Base-by-base conservation (phyloP, 1,140 invertebrate species). In the Contarinia nasturtii region DNA sequence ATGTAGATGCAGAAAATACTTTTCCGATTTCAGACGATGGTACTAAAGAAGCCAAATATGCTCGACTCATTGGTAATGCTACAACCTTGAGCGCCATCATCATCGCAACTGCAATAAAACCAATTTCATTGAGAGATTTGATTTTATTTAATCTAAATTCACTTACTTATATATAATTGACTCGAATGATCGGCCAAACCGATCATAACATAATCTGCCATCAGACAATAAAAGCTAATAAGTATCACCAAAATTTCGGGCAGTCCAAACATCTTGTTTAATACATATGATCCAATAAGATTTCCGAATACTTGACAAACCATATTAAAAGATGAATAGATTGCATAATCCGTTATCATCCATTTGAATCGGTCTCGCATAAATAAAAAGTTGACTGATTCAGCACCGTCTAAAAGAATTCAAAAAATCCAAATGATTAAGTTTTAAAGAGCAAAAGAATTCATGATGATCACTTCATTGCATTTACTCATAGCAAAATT, bases 91-190 rank as follows among this genome's bases (percentile, higher is more conserved):
- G 71, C 17, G 71, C 53, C 37, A 71, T 68, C 47, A 79, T 43
- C 8, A 55, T 49, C 8, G 64, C 56, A 51, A 67, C 71, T 72
- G 54, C 46, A 67, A 33, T n/a, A n/a, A n/a, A n/a, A n/a, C n/a
- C n/a, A n/a, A n/a, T n/a, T n/a, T n/a, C n/a, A n/a, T n/a, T 10
- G 7, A 12, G 7, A 22, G 15, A 11, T 40, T 34, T 34, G 7
- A 34, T 34, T 8, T 8, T 34, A 8, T 8, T 34, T 34, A 40
- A 38, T 44, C 36, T 14, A 19, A n/a, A n/a, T n/a, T n/a, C n/a
- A 60, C 64, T 63, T 60, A 72, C 70, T 66, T 7, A 74, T 48
- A 60, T 81, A 82, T 68, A 82, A 71, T 37, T 80, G 72, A 75
- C 75, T 80, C 1, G 74, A 55, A 49, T 67, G 59, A 2, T 55